A percentile compares a stretch with the other conserved stretches of the same genome.
Conservation (phyloP, 2,797 vertebrate genomes). For the Glossophaga mutica region DNA sequence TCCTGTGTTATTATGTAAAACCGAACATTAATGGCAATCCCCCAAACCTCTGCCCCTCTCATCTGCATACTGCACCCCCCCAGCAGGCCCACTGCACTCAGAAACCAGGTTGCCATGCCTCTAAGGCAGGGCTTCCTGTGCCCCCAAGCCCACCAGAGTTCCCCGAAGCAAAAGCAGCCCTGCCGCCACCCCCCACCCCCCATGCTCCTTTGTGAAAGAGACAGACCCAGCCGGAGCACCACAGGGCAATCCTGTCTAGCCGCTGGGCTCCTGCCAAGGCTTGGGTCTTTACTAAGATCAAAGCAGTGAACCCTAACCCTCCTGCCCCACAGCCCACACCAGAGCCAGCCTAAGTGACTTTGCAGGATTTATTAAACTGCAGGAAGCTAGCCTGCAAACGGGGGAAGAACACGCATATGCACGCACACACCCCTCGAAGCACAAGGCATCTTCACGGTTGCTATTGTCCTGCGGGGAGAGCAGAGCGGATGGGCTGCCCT, state of each 20-base stretch:
- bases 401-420: not conserved
- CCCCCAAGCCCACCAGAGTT: not conserved
- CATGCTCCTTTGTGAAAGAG: not conserved
- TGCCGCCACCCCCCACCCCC: not conserved
- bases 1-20: not conserved
- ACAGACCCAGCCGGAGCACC: not conserved
- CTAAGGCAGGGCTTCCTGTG: not conserved
- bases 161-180: not conserved
- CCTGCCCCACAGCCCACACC: slow-evolving; percentile 54
- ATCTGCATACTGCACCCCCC: not conserved
- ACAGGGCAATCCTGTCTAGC: not conserved
- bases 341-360: slow-evolving; percentile 63
- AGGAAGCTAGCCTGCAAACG: slow-evolving; percentile 46
- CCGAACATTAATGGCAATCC: not conserved
- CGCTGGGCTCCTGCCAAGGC: slow-evolving; percentile 57
- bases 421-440: slow-evolving; percentile 15
- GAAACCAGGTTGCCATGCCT: not conserved
- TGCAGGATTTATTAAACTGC: slow-evolving; percentile 76
- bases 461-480: slow-evolving; percentile 70
- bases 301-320: slow-evolving; percentile 65
- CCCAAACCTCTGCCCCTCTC: not conserved
- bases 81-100: not conserved
- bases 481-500: slow-evolving; percentile 68
- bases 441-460: slow-evolving; percentile 32
- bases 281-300: slow-evolving; percentile 59